Evolutionary conservation across 2,113 vertebrate genomes (phyloP), one percentile per base, ranked within the genome.

Genomic region (Scortum barcoo): DNA sequence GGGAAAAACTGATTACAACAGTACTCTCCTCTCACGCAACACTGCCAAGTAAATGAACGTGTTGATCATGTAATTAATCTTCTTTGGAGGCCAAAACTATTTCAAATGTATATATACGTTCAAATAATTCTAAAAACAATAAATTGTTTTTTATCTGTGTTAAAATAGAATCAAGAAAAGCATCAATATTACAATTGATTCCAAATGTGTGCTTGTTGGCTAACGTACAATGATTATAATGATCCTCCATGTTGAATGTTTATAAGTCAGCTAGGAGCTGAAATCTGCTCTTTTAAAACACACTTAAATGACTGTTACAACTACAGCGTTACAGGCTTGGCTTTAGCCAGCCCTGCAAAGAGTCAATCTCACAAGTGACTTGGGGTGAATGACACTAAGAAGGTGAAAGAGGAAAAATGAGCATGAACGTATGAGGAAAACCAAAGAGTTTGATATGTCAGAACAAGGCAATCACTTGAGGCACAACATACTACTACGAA

Each of bases 291-390:
- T 65, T 67, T 73, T 30, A 5, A 71, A 78, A 87, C 5, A 63
- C 22, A 46, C 12, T 33, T 13, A 58, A 20, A 67, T 62, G n/a
- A 38, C 22, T 70, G 3, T 57, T 33, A 67, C 5, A 60, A 58
- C n/a, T 14, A 17, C 3, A 69, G 16, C 60, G 9, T 54, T 76
- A 33, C 16, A 30, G 38, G 42, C n/a, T 38, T 57, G 5, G 53
- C 33, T 79, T 72, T 1, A 53, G 19, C 70, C 8, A 69, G 53
- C 9, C 6, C 53, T 60, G 57, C 63, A 84, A 67, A 56, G 40
- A 63, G 17, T 77, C 22, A 53, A 71, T 71, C 26, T 79, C 12
- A 60, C 66, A 51, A 77, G 22, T 84, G 26, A 33, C 62, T 75
- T 20, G 3, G 62, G 68, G 33, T 26, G 5, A 58, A 72, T 72